Percentiles rank a stretch among this genome's conserved stretches.
phyloP scores from a whole-genome alignment of 2,113 vertebrate genomes.

The Enhydra lutris region DNA sequence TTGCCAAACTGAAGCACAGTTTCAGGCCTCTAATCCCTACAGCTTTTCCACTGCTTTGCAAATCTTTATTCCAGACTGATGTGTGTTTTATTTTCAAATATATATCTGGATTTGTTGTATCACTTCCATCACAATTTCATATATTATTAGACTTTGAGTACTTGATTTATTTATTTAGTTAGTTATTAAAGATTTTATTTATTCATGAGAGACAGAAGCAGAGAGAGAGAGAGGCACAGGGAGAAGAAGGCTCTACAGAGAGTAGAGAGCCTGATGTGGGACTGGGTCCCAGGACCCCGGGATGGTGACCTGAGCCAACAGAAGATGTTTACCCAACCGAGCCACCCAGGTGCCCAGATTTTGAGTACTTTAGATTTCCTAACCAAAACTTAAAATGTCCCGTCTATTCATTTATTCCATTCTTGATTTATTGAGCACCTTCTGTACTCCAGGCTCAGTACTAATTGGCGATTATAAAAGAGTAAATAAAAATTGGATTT shows the following conservation, averaged over 20 bases:
- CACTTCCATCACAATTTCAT: neutral
- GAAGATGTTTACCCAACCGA: too few relatives aligned
- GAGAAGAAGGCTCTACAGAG: too few relatives aligned
- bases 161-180: neutral
- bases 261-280: too few relatives aligned
- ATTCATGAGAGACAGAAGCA: too few relatives aligned
- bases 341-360: neutral
- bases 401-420: neutral
- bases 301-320: too few relatives aligned
- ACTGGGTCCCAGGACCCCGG: too few relatives aligned
- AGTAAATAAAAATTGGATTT: neutral
- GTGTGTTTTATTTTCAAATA: neutral
- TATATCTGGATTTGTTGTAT: neutral
- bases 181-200: too few relatives aligned
- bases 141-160: neutral
- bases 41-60: neutral
- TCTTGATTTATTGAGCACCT: neutral
- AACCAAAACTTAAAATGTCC: neutral
- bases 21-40: neutral
- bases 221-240: too few relatives aligned
- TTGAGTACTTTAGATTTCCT: neutral
- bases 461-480: neutral
- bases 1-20: neutral
- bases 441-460: neutral
- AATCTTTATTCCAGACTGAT: neutral